Conservation (phyloP, 2,888 invertebrate genomes). For the Heliconius cydno region DNA sequence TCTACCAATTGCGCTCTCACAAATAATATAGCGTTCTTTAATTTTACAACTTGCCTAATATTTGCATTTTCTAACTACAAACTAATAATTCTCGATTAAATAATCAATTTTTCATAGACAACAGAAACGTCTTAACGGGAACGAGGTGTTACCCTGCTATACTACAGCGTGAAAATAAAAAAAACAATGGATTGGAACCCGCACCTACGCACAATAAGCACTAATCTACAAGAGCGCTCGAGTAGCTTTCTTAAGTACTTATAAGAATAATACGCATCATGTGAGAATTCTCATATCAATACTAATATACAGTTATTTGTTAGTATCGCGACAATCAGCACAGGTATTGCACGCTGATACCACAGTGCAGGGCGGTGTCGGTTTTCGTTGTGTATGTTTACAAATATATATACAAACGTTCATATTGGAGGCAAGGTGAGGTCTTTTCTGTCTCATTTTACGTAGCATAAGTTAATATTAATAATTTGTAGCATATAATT, state of each 20-base stretch:
- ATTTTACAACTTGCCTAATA: too few species aligned
- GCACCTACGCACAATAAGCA: neutral
- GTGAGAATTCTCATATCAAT: constrained; percentile 21
- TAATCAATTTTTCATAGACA: too few species aligned
- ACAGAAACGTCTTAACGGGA: neutral
- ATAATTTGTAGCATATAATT: neutral
- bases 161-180: neutral
- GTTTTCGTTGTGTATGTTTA: constrained; percentile 29
- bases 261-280: constrained; percentile 15
- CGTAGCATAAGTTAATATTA: neutral
- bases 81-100: too few species aligned
- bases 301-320: constrained; percentile 16
- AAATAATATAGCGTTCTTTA: too few species aligned
- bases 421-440: neutral
- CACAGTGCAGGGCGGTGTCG: neutral
- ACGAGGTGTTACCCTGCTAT: neutral
- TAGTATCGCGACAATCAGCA: constrained; percentile 37
- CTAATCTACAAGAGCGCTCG: neutral
- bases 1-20: too few species aligned
- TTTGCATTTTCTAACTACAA: too few species aligned
- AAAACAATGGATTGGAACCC: neutral
- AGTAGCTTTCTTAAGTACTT: constrained; percentile 2
- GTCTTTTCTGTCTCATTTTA: neutral
- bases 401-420: neutral
- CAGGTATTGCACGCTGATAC: constrained; percentile 27